Evolutionary conservation across 37 sponge, comb jelly and placozoan species (phyloP).

Genomic region (Chondrilla cf. caribensis): DNA sequence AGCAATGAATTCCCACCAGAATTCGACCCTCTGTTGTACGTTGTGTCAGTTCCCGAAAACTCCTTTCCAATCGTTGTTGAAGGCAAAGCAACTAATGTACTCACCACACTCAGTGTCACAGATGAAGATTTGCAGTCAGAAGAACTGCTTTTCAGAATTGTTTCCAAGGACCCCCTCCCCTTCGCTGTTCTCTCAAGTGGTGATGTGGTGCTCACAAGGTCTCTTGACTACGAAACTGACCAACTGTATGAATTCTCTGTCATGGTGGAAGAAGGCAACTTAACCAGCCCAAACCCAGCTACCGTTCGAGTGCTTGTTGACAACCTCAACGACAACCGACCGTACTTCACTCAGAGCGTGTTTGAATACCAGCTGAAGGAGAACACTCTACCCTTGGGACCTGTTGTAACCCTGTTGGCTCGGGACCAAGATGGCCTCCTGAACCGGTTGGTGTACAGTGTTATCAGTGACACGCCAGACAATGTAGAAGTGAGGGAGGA

Average conservation of each 20-base stretch:
- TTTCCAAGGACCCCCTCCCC: neutral
- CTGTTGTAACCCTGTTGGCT: slow-evolving; percentile 14
- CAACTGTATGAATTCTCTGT: slow-evolving; percentile 37
- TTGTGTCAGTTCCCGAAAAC: slow-evolving; percentile 33
- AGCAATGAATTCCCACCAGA: slow-evolving; percentile 44
- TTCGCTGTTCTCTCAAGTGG: slow-evolving; percentile 30
- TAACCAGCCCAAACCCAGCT: slow-evolving; percentile 17
- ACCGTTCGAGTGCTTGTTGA: slow-evolving; percentile 32
- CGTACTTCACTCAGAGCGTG: slow-evolving; percentile 9
- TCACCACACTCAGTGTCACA: slow-evolving; percentile 12
- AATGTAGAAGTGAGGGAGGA: slow-evolving; percentile 13
- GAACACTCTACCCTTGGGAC: slow-evolving; percentile 27
- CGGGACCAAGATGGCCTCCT: slow-evolving; percentile 27
- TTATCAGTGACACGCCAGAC: neutral
- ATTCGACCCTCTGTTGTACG: slow-evolving; percentile 15
- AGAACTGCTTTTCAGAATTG: slow-evolving; percentile 26
- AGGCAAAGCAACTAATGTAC: neutral
- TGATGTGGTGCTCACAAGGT: slow-evolving; percentile 4
- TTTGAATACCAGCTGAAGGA: slow-evolving; percentile 25
- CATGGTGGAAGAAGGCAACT: slow-evolving; percentile 32
- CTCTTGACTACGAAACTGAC: slow-evolving; percentile 45
- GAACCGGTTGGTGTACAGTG: slow-evolving; percentile 18
- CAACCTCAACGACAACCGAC: slow-evolving; percentile 43
- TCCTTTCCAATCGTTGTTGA: neutral
- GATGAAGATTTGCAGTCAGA: slow-evolving; percentile 49